Evolutionary conservation across 2,113 vertebrate genomes (phyloP), one percentile per base, ranked within the genome.

Genomic region (Xiphophorus couchianus): DNA sequence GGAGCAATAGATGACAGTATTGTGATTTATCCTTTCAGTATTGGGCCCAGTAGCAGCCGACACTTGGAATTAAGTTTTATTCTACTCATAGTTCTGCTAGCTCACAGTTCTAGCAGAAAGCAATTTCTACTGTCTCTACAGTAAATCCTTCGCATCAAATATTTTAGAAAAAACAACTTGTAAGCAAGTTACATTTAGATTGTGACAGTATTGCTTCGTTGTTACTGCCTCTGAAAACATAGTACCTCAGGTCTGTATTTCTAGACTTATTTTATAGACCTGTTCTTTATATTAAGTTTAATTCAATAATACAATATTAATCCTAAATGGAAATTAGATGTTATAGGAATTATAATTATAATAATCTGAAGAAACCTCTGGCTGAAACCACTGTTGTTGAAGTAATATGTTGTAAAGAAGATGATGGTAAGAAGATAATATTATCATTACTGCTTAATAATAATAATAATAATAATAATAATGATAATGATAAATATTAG

Each of bases 1-100:
- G 30, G 39, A 33, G 35, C 6, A 58, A 42, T 6, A 67, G 29
- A 27, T 62, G 64, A 62, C 29, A 39, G 63, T 35, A 61, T 28
- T 69, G 35, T 63, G 51, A 31, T 71, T 68, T 69, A 25, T 54
- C 62, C 63, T 80, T 73, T 73, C 58, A 17, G 44, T 28, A 73
- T 15, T 15, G 31, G 9, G 2, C 3, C 42, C 51, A 48, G 17
- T 39, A 37, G 30, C 8, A 3, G 33, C 44, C 58, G 33, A 5
- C 42, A 71, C 15, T 51, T 37, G 54, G 17, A 30, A 30, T 72
- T n/a, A 70, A 54, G 13, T 71, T 79, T 64, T 64, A 66, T 5
- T 29, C 5, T 13, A 6, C 51, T 31, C 13, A 69, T 11, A 25
- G 12, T 28, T 44, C 42, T 44, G 48, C 5, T 9, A 35, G 33